Base-by-base conservation (phyloP, 2,113 vertebrate genomes). In the Mungos mungo region DNA sequence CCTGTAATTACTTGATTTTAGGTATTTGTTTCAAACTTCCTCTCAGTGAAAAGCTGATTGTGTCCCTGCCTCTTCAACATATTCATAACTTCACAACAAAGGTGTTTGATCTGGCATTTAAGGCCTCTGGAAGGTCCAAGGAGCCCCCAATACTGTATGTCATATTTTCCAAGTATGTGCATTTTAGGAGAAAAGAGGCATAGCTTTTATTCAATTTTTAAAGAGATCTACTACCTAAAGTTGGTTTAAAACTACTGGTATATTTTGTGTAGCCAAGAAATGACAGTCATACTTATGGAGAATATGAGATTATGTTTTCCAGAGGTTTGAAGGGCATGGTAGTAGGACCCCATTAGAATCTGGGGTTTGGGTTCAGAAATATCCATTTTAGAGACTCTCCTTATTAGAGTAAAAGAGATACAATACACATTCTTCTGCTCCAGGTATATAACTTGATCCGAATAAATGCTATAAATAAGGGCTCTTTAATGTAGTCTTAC, bases 261-360 rank as follows among this genome's bases (percentile, higher is more conserved):
- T 97, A 38, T 27, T 27, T 95, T 81, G n/a, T 57, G n/a, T 13
- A 95, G 18, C 57, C 35, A 95, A 93, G 38, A 96, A 95, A 74
- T 52, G 72, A 57, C 87, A 38, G 23, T 63, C 84, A 90, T 74
- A 81, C 60, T 93, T 84, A 90, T 10, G 83, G 13, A 88, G 68
- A 98, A 90, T 74, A 90, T 60, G 63, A 95, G 33, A 88, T 66
- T 57, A 63, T 88, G n/a, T 80, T 77, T 97, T 95, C 60, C 74
- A 96, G 74, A 84, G 80, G 45, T 66, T 3, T 63, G 29, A 87
- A 93, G 47, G 63, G 63, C 74, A 80, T 88, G 35, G 13, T 12
- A 65, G 14, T 35, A 19, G 82, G 60, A 88, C 33, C 18, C 72
- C 52, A 93, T 82, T 84, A 77, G 52, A 88, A 92, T 63, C 60